Evolutionary conservation across 2,797 vertebrate genomes (phyloP), one percentile per base, ranked within the genome.

Genomic region (Enteromius unitaeniatus): DNA sequence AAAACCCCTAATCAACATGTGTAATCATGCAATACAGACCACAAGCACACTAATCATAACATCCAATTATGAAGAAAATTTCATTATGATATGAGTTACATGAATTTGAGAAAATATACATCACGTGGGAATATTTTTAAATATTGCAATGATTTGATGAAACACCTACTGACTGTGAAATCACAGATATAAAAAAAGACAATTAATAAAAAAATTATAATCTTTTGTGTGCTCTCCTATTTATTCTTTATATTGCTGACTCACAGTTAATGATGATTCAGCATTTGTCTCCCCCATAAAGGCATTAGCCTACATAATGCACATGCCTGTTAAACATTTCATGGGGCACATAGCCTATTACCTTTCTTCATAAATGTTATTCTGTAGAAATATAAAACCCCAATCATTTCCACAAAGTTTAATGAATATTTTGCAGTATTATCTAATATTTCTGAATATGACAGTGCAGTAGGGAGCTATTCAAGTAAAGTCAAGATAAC

Each of bases 11-110:
- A 81, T n/a, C 14, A 23, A 70, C 79, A 31, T 69, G 2, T 72
- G 60, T 79, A 55, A 91, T 88, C 95, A 95, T 95, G 94, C 95
- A 95, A 93, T 92, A 93, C 91, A 94, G 93, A 93, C 92, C 91
- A 92, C 91, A 87, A 93, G 91, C 92, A 91, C 47, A 84, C 82
- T 81, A 70, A 78, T 53, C 26, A 77, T 64, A n/a, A 83, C 77
- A 87, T 81, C 75, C 70, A 81, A 26, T 86, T 85, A 73, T 80
- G 78, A 83, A 80, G 78, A 86, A 82, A 86, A 79, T 67, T 47
- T 83, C 37, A 67, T 84, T 76, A 82, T 19, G 49, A 53, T 53
- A 19, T 81, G 53, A 85, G 11, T 72, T 72, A 83, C 75, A 79
- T 45, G 76, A 68, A 84, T 87, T 82, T 82, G 80, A 86, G 81